A percentile compares a stretch with the other conserved stretches of the same genome.
phyloP scores from a whole-genome alignment of 2,113 vertebrate species.

The Chlorodrepanis virens region DNA sequence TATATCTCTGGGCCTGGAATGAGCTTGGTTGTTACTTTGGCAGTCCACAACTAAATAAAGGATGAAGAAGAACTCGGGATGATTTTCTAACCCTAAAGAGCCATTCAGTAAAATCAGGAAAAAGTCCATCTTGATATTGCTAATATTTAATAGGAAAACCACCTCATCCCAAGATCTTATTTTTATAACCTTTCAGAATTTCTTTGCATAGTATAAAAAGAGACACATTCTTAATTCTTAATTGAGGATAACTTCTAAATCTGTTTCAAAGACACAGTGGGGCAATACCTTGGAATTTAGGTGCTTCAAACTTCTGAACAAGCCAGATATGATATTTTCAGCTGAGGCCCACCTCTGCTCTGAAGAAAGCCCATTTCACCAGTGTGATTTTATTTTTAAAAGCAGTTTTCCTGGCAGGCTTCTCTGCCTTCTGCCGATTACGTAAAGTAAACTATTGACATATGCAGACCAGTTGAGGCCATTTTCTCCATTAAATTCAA shows the following conservation, averaged over 20 bases:
- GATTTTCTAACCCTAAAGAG: background rate
- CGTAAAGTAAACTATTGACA: conserved; percentile 60
- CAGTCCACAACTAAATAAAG: background rate
- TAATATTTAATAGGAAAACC: background rate
- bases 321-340: background rate
- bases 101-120: background rate
- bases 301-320: background rate
- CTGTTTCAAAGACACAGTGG: background rate
- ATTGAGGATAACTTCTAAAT: background rate
- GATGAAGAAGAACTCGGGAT: background rate
- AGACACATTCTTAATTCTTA: background rate
- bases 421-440: conserved; percentile 36
- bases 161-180: background rate
- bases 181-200: background rate
- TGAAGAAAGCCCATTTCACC: background rate
- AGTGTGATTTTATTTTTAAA: conserved; percentile 61
- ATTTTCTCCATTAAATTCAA: conserved; percentile 40
- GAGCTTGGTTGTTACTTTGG: background rate
- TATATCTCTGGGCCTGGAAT: background rate
- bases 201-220: background rate
- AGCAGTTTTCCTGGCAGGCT: conserved; percentile 57
- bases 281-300: background rate
- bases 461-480: conserved; percentile 28
- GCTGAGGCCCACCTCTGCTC: conserved; percentile 1
- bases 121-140: background rate